These are phyloP conservation scores for Holothuria glaberrima DNA, from an alignment of 35 echinoderm and acorn worm species.

Conservation along the genomic window DNA sequence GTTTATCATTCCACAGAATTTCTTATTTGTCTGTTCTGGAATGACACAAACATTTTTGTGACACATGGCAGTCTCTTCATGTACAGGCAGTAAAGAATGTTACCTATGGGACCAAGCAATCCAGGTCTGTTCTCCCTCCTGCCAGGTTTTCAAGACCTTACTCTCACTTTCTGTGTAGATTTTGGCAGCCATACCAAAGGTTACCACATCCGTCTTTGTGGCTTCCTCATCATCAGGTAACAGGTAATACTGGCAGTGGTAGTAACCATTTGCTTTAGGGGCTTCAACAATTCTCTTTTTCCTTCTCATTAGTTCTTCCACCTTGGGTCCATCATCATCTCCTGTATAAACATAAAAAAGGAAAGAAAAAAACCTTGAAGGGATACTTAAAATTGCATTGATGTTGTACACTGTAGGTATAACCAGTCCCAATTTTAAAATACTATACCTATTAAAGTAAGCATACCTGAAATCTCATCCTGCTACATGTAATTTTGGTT, in stretches of 20 bases:
- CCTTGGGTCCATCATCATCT: constrained; percentile 76
- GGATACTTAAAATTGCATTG: too few species aligned
- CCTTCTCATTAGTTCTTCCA: constrained; percentile 92
- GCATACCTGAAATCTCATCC: too few species aligned
- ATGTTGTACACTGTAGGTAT: too few species aligned
- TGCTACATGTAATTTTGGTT: too few species aligned
- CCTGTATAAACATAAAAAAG: constrained; percentile 52
- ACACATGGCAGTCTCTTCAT: neutral
- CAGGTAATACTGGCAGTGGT: constrained; percentile 84
- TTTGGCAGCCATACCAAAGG: constrained; percentile 99
- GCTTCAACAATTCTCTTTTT: constrained; percentile 94
- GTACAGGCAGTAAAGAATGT: neutral
- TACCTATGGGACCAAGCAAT: constrained; percentile 99
- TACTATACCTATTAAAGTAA: too few species aligned
- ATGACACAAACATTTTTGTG: neutral
- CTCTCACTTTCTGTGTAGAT: constrained; percentile 98
- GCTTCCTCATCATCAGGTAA: constrained; percentile 94
- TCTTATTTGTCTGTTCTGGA: neutral
- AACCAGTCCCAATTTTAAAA: too few species aligned
- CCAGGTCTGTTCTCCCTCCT: constrained; percentile 98
- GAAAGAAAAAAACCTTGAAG: neutral
- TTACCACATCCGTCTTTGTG: constrained; percentile 91
- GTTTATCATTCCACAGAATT: neutral
- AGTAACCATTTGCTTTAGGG: constrained; percentile 92
- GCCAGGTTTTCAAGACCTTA: constrained; percentile 99